Conservation (phyloP, 2,888 invertebrate species). For the Chouioia cunea region DNA sequence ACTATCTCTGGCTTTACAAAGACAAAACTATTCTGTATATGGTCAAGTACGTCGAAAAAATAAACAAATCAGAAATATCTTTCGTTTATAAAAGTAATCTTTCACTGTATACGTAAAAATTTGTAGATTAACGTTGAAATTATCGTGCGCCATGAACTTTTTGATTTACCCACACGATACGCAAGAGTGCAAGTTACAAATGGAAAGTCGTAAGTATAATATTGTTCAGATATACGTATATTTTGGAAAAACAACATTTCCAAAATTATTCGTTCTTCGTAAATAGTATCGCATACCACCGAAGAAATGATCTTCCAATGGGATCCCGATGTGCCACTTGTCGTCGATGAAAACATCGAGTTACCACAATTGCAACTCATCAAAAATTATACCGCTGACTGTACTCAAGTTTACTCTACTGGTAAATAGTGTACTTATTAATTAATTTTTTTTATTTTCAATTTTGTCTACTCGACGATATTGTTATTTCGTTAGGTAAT, state of each 20-base stretch:
- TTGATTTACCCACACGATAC: slow-evolving; percentile 95
- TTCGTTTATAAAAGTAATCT: too few relatives aligned
- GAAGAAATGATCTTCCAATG: slow-evolving; percentile 95
- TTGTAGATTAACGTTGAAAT: slow-evolving; percentile 80
- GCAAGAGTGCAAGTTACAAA: slow-evolving; percentile 93
- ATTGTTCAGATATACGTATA: too few relatives aligned
- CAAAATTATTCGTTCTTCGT: too few relatives aligned
- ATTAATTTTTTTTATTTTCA: neutral
- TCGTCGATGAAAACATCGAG: slow-evolving; percentile 90
- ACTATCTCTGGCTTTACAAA: slow-evolving; percentile 92
- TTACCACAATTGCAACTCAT: slow-evolving; percentile 89
- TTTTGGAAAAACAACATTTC: too few relatives aligned
- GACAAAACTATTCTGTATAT: slow-evolving; percentile 88
- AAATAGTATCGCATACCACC: slow-evolving; percentile 90
- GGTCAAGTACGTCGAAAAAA: slow-evolving; percentile 76
- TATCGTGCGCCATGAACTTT: slow-evolving; percentile 96
- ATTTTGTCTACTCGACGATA: neutral
- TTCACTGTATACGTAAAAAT: slow-evolving; percentile 10
- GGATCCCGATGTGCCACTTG: slow-evolving; percentile 90
- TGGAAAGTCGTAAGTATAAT: slow-evolving; percentile 89
- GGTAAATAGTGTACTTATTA: slow-evolving; percentile 70
- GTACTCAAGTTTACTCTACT: slow-evolving; percentile 92
- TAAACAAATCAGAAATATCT: too few relatives aligned
- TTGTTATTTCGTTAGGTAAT: slow-evolving; percentile 74
- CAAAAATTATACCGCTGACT: slow-evolving; percentile 90